Conservation (phyloP, 92 coral and sea anemone genomes). For the Phymanthus crucifer region DNA sequence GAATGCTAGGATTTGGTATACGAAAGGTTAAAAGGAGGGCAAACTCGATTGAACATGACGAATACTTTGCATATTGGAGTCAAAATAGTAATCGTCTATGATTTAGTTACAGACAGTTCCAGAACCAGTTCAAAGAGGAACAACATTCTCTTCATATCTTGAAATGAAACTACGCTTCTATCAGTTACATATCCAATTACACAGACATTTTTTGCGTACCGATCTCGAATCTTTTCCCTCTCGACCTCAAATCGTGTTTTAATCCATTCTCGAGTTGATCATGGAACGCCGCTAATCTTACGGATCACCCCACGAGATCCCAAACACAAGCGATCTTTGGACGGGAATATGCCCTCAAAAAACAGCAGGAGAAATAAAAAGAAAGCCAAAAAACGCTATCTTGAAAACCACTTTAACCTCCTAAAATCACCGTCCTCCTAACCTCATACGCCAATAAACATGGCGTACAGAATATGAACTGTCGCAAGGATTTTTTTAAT, state of each 20-base stretch:
- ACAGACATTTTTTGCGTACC: constrained; percentile 2
- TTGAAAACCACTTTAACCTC: neutral
- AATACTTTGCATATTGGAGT: neutral
- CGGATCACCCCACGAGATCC: constrained; percentile 11
- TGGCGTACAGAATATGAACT: neutral
- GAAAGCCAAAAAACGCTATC: neutral
- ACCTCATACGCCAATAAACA: too few relatives aligned
- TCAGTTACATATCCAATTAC: neutral
- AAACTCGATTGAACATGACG: neutral
- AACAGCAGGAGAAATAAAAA: neutral
- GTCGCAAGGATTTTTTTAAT: neutral
- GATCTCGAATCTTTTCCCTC: neutral
- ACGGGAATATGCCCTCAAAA: neutral
- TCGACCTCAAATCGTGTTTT: constrained; percentile 22
- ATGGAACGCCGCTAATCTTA: constrained; percentile 18
- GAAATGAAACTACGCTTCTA: neutral
- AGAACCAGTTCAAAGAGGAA: neutral
- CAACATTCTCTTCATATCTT: neutral
- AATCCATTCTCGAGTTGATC: constrained; percentile 3
- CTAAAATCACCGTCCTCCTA: neutral
- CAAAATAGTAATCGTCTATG: neutral
- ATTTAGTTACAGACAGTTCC: neutral
- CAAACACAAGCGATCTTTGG: neutral
- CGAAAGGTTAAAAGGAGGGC: neutral
- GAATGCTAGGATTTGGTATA: neutral